Evolutionary conservation across 1,140 invertebrate species (phyloP).

Genomic region (Semibalanus balanoides): DNA sequence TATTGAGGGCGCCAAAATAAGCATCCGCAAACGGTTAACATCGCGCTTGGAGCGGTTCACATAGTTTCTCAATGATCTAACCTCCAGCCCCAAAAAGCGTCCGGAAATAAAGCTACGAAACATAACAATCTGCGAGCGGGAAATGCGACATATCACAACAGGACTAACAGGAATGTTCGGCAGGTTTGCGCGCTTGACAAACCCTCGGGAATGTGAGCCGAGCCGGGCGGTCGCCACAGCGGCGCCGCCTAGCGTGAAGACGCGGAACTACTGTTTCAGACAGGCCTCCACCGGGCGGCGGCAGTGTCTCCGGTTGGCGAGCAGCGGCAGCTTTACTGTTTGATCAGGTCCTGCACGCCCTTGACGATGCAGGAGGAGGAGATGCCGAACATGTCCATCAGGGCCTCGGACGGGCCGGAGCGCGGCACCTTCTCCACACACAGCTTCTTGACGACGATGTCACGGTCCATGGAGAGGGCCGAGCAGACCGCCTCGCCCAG

Average conservation of each 20-base stretch:
- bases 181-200: neutral
- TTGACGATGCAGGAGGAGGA: conserved; percentile 60
- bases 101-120: neutral
- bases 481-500: conserved; percentile 84
- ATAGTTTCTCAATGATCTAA: neutral
- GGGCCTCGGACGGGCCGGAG: conserved; percentile 68
- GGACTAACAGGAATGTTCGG: neutral
- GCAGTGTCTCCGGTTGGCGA: too few species aligned
- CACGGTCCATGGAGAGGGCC: conserved; percentile 54
- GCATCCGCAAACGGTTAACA: neutral
- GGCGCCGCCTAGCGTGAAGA: neutral
- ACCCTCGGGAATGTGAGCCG: neutral
- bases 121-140: neutral
- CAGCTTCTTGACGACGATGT: conserved; percentile 66
- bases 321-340: neutral
- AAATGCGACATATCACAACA: neutral
- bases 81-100: neutral
- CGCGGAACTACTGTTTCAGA: neutral
- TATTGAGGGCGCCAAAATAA: neutral
- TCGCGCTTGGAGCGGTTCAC: neutral
- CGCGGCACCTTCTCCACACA: conserved; percentile 75
- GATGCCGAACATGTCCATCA: conserved; percentile 81
- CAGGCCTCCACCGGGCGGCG: neutral
- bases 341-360: conserved; percentile 43
- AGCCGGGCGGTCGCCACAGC: neutral